These are phyloP conservation scores for Harpalus rufipes DNA, from an alignment of 2,888 invertebrate genomes.

Conservation along the genomic window DNA sequence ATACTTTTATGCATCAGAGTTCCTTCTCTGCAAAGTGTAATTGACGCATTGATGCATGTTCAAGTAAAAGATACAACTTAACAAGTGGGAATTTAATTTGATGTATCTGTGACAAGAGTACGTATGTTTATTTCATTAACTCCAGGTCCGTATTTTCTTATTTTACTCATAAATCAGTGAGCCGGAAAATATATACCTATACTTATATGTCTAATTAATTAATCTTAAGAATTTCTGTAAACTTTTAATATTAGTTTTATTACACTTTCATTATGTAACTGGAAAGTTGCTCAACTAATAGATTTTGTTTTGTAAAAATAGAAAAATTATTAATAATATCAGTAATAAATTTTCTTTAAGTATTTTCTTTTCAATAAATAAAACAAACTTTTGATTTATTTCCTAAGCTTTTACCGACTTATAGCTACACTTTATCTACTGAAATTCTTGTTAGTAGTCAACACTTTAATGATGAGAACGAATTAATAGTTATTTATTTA, in stretches of 20 bases:
- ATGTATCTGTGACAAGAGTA: constrained; percentile 37
- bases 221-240: neutral
- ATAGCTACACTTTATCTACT: too few species aligned
- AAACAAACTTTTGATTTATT: too few species aligned
- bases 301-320: too few species aligned
- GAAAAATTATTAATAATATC: too few species aligned
- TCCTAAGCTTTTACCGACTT: too few species aligned
- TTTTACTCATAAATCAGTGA: neutral
- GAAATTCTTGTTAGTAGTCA: too few species aligned
- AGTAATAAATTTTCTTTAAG: too few species aligned
- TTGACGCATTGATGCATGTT: neutral
- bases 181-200: neutral
- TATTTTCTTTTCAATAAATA: too few species aligned
- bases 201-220: neutral
- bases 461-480: too few species aligned
- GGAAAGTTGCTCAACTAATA: too few species aligned
- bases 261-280: neutral
- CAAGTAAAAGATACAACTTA: constrained; percentile 6
- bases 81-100: constrained; percentile 19
- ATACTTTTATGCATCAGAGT: constrained; percentile 13
- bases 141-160: neutral
- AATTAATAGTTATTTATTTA: too few species aligned
- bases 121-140: neutral
- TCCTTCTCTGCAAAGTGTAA: neutral
- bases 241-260: neutral